phyloP scores from a whole-genome alignment of 2,888 invertebrate species.

The Brachyptera putata region DNA sequence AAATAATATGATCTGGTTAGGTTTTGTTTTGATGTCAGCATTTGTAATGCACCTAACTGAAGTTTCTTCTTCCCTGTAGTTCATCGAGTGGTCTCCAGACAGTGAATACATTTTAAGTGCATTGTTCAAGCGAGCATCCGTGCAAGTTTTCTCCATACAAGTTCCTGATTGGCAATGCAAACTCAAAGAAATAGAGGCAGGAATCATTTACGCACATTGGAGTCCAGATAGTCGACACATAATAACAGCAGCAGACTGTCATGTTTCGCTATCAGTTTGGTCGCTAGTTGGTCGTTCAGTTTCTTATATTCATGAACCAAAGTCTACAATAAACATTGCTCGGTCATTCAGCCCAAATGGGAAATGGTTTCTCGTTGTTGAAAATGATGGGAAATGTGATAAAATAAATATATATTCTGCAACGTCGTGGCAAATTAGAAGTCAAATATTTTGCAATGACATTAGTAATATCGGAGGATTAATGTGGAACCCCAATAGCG shows the following conservation, averaged over 20 bases:
- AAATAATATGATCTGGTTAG: not conserved
- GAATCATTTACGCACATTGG: conserved; percentile 45
- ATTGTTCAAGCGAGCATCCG: conserved; percentile 29
- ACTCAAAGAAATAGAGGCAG: conserved; percentile 47
- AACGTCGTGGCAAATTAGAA: not conserved
- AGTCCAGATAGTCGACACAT: conserved; percentile 47
- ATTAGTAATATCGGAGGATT: conserved; percentile 10
- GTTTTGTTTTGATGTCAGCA: conserved; percentile 18
- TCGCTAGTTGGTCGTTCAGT: conserved; percentile 6
- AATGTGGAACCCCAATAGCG: conserved; percentile 20
- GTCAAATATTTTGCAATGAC: conserved; percentile 6
- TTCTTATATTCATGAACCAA: conserved; percentile 2
- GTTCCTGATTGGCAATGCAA: conserved; percentile 48
- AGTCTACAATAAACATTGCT: not conserved
- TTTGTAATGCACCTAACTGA: too few relatives aligned
- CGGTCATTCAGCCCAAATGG: conserved; percentile 41
- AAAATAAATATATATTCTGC: conserved; percentile 28
- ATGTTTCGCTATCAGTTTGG: conserved; percentile 37
- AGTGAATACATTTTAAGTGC: conserved; percentile 33
- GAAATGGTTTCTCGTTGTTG: conserved; percentile 45
- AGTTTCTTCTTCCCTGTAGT: too few relatives aligned
- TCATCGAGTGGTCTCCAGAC: conserved; percentile 36
- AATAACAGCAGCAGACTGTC: conserved; percentile 46
- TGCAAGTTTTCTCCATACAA: conserved; percentile 46
- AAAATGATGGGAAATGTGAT: conserved; percentile 41